phyloP scores from a whole-genome alignment of 2,797 vertebrate genomes.

The Siniperca obscura region DNA sequence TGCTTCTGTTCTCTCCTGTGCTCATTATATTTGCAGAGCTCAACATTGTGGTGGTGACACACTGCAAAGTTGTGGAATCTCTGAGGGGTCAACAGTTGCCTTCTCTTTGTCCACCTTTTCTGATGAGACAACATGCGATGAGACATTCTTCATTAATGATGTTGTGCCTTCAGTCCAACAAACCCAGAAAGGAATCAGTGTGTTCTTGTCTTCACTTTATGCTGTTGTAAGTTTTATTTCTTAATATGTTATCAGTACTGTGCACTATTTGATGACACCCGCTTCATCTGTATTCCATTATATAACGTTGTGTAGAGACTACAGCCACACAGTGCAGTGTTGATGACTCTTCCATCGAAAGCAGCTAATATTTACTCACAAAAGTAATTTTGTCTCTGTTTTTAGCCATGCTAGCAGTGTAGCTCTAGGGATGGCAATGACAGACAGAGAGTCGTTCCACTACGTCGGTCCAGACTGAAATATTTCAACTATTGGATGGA shows the following conservation, averaged over 20 bases:
- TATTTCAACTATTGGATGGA: neutral
- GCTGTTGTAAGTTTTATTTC: constrained; percentile 52
- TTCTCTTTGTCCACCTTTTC: constrained; percentile 65
- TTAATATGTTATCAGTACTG: neutral
- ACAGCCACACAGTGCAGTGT: neutral
- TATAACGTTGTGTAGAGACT: neutral
- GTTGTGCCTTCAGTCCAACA: constrained; percentile 65
- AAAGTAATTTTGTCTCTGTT: neutral
- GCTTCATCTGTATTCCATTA: neutral
- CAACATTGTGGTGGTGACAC: neutral
- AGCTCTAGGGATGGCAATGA: neutral
- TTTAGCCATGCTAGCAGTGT: neutral
- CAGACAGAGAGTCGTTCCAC: neutral
- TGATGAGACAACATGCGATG: neutral
- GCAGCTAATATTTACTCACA: neutral
- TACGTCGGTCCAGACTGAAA: neutral
- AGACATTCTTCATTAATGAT: constrained; percentile 55
- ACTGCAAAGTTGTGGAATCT: constrained; percentile 58
- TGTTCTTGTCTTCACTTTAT: constrained; percentile 68
- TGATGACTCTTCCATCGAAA: neutral
- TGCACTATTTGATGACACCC: neutral
- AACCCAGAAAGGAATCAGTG: constrained; percentile 69
- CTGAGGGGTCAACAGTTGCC: constrained; percentile 37
- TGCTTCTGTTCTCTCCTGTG: fast-evolving
- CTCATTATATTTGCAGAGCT: constrained; percentile 45